These are phyloP conservation scores for Drosophila basisetae DNA, from an alignment of 2,888 invertebrate species.

Conservation along the genomic window DNA sequence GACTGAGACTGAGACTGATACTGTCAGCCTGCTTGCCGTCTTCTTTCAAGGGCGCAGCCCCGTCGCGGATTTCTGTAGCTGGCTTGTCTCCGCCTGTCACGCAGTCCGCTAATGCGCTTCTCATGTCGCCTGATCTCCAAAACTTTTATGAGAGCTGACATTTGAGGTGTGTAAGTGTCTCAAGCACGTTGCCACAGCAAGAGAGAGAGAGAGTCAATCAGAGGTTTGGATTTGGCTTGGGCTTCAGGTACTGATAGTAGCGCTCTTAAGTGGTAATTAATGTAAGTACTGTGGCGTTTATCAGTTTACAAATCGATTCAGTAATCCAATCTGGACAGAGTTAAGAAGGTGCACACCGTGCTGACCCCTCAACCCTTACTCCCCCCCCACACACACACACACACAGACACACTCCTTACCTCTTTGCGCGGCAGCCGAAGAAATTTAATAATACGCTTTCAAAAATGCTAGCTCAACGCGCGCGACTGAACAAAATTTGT, in stretches of 20 bases:
- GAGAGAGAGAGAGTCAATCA: constrained; percentile 16
- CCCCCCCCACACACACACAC: background rate
- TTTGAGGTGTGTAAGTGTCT: constrained; percentile 82
- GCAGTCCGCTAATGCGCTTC: constrained; percentile 81
- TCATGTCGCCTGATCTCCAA: constrained; percentile 72
- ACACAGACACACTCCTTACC: background rate
- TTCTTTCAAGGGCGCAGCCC: constrained; percentile 38
- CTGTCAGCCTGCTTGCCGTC: constrained; percentile 7
- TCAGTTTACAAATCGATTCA: constrained; percentile 76
- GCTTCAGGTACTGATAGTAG: constrained; percentile 25
- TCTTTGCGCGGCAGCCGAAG: constrained; percentile 15
- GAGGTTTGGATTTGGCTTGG: constrained; percentile 18
- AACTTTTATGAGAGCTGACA: constrained; percentile 77
- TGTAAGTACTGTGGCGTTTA: constrained; percentile 76
- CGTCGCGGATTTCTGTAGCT: constrained; percentile 34
- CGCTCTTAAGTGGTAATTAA: constrained; percentile 80
- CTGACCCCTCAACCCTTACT: constrained; percentile 17
- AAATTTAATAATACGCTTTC: constrained; percentile 81
- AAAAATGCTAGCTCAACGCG: constrained; percentile 75
- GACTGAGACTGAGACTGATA: background rate
- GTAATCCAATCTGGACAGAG: constrained; percentile 63
- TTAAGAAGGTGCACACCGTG: constrained; percentile 32
- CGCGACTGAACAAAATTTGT: constrained; percentile 78
- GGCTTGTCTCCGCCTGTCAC: constrained; percentile 57
- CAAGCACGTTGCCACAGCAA: constrained; percentile 33